Conservation (phyloP, 1,140 invertebrate genomes). For the Drosophila subpulchrella region DNA sequence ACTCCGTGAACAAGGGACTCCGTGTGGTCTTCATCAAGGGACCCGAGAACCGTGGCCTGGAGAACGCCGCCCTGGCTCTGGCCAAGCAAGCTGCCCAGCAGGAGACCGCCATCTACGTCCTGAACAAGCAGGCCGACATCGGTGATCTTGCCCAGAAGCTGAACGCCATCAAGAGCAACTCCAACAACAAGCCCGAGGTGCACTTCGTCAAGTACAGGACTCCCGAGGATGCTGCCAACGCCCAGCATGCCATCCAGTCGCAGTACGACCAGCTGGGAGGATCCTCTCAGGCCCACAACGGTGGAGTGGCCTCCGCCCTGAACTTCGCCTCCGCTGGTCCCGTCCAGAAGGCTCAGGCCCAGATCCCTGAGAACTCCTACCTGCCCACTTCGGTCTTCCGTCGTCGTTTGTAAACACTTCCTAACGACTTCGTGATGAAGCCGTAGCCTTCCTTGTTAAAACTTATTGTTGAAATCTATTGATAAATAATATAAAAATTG, state of each 20-base stretch:
- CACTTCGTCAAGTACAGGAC: slow-evolving; percentile 71
- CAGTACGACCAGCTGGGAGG: slow-evolving; percentile 68
- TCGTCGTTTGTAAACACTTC: slow-evolving; percentile 61
- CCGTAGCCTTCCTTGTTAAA: slow-evolving; percentile 24
- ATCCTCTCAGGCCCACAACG: slow-evolving; percentile 45
- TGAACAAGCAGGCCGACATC: slow-evolving; percentile 52
- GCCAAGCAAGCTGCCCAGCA: slow-evolving; percentile 71
- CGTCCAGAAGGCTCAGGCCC: slow-evolving; percentile 43
- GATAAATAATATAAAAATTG: slow-evolving; percentile 22
- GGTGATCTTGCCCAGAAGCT: slow-evolving; percentile 40
- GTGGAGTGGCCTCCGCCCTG: slow-evolving; percentile 57
- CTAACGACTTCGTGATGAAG: slow-evolving; percentile 19
- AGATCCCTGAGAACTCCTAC: slow-evolving; percentile 66
- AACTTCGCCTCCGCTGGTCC: slow-evolving; percentile 71
- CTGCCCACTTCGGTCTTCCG: slow-evolving; percentile 76
- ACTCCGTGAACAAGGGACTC: slow-evolving; percentile 58
- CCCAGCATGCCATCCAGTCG: slow-evolving; percentile 55
- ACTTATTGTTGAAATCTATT: slow-evolving; percentile 46
- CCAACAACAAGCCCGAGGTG: slow-evolving; percentile 57
- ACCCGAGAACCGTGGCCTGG: slow-evolving; percentile 61
- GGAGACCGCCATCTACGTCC: slow-evolving; percentile 54
- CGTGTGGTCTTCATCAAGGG: slow-evolving; percentile 73
- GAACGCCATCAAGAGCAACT: slow-evolving; percentile 41
- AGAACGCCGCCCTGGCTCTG: slow-evolving; percentile 63
- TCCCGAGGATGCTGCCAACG: slow-evolving; percentile 60